Evolutionary conservation across 1,140 invertebrate species (phyloP), one percentile per base, ranked within the genome.

Genomic region (Zeugodacus cucurbitae): DNA sequence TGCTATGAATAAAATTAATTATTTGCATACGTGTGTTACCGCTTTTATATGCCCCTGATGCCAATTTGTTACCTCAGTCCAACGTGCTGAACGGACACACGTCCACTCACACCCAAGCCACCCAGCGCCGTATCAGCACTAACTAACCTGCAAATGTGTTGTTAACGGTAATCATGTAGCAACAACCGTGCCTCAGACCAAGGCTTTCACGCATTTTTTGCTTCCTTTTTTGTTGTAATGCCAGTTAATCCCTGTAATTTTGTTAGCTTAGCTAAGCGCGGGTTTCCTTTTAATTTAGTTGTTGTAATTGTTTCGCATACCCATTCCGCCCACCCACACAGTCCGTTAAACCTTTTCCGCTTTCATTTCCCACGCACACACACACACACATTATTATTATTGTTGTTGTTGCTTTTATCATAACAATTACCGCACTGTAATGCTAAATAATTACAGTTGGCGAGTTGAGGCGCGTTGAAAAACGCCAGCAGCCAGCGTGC

Each of bases 11-110:
- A 37, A 74, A 37, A 41, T 74, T 37, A 59, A 57, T 57, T 87
- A 67, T 32, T 32, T 88, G 29, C 48, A 87, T 29, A 67, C 41
- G 44, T 34, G 57, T 87, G n/a, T 54, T 86, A 22, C 26, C 88
- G 87, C 58, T 82, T 88, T 88, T 41, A n/a, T 59, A 78, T 88
- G 74, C 74, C 70, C 74, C 41, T 90, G 90, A 90, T 91, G 90
- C 89, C 91, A 92, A 92, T 91, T 92, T 92, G 91, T 91, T 91
- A 92, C 91, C 91, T 92, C 91, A 74, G 34, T 74, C 67, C 67
- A 10, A 3, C 58, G n/a, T 26, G 17, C 2, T 11, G 29, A 54
- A 20, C 29, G 29, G 29, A 34, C 26, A 11, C 62, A 29, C 62
- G 62, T 32, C 62, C 62, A 67, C 62, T 32, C 62, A 34, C 14